phyloP scores from a whole-genome alignment of 2,113 vertebrate species.

The Asarcornis scutulata region DNA sequence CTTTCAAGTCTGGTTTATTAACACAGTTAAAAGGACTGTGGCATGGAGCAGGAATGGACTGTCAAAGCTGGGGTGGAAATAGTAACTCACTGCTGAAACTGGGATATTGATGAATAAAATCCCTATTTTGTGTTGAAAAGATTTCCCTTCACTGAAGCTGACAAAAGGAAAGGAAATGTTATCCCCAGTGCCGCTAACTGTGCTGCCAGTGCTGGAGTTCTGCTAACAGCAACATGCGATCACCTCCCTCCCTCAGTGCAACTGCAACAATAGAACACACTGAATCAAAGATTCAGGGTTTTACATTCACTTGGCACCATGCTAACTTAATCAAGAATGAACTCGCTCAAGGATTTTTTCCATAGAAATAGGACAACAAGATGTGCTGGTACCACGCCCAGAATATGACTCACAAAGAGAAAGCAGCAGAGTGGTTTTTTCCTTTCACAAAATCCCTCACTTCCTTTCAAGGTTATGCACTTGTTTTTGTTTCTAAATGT shows the following conservation, averaged over 20 bases:
- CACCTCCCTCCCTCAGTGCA: not conserved
- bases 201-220: not conserved
- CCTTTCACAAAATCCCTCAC: not conserved
- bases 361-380: constrained; percentile 51
- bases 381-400: constrained; percentile 29
- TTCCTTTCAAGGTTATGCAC: constrained; percentile 23
- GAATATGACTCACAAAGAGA: constrained; percentile 56
- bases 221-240: not conserved
- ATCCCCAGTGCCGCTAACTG: not conserved
- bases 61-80: not conserved
- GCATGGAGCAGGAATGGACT: not conserved
- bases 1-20: not conserved
- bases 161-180: not conserved
- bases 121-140: not conserved
- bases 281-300: constrained; percentile 9
- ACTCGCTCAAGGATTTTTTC: constrained; percentile 60
- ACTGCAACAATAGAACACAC: not conserved
- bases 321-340: constrained; percentile 44
- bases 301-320: constrained; percentile 45
- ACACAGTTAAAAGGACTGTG: not conserved
- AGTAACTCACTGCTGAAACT: not conserved
- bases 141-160: not conserved
- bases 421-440: not conserved
- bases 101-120: not conserved
- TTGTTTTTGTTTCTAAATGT: constrained; percentile 4